A percentile compares a stretch with the other conserved stretches of the same genome.
phyloP scores from a whole-genome alignment of 1,140 invertebrate species.

The Ceratitis capitata region DNA sequence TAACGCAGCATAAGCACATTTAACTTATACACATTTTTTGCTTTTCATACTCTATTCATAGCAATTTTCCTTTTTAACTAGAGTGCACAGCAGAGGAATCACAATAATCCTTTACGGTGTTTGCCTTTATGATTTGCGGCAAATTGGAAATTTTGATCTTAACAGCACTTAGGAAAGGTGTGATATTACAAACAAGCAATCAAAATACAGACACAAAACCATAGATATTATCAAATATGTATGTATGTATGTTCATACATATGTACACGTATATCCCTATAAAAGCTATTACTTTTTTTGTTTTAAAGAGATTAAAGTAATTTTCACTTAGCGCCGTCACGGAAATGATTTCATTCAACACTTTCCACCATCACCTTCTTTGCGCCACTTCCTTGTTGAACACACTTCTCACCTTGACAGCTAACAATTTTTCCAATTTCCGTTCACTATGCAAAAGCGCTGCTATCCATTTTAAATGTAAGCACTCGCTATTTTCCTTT shows the following conservation, averaged over 20 bases:
- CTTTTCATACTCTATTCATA: background rate
- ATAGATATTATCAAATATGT: too few species aligned
- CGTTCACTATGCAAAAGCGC: constrained; percentile 3
- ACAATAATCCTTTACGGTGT: background rate
- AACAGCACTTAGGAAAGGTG: background rate
- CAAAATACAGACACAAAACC: too few species aligned
- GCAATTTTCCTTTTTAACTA: background rate
- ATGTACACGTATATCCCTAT: background rate
- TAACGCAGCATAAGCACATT: background rate
- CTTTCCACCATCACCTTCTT: background rate
- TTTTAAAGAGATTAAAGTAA: background rate
- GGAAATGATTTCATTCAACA: background rate
- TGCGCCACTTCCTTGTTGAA: background rate
- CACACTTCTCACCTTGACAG: background rate
- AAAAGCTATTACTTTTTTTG: background rate
- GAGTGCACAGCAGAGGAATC: background rate
- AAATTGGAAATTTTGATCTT: background rate
- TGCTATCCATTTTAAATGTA: background rate
- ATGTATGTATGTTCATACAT: too few species aligned
- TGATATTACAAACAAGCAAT: too few species aligned
- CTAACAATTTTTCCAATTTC: constrained; percentile 8
- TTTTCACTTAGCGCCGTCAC: background rate
- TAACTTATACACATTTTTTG: background rate
- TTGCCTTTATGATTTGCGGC: constrained; percentile 11
- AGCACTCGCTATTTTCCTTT: background rate